Base-by-base conservation (phyloP, 1,140 invertebrate species). In the Neodiprion pinetum region DNA sequence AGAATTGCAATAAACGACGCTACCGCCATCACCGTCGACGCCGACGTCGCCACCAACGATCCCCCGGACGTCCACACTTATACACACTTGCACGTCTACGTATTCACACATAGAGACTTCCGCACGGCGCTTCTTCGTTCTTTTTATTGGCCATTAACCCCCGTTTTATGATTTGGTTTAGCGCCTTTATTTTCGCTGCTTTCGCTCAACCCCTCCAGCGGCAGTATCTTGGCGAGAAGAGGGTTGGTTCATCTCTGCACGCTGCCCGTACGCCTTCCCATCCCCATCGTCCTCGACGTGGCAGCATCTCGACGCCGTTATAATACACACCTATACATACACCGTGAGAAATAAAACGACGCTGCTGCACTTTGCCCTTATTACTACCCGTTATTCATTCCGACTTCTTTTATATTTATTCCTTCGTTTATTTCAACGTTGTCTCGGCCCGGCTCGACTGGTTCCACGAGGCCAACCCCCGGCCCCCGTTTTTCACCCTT, bases 161-260 rank as follows among this genome's bases (percentile, higher is more conserved):
- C n/a, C 53, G 53, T 61, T 61, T 61, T 61, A 61, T 61, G 53
- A 61, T 61, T 61, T 61, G 53, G 53, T 61, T 61, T 61, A 61
- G 53, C 53, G 53, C 53, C 53, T 61, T 61, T 61, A 61, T 61
- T 61, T 61, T 61, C 53, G 53, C 53, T 17, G 53, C 53, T 61
- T 61, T 61, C 9, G 11, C 53, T 61, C 28, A 40, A 40, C 1
- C 28, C 28, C 28, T 40, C 28, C 5, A 40, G 28, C 28, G 28
- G 53, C 53, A 61, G 53, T 61, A 61, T 61, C 53, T 61, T 61
- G n/a, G n/a, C 11, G 53, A 17, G 53, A 61, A 14, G 53, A 61
- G 53, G 53, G 53, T 61, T 61, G 53, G 53, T 61, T 61, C 53
- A 61, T 61, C 53, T 40, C 28, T 61, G n/a, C 53, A 61, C 53